Evolutionary conservation across 2,113 vertebrate genomes (phyloP), one percentile per base, ranked within the genome.

Genomic region (Origma solitaria): DNA sequence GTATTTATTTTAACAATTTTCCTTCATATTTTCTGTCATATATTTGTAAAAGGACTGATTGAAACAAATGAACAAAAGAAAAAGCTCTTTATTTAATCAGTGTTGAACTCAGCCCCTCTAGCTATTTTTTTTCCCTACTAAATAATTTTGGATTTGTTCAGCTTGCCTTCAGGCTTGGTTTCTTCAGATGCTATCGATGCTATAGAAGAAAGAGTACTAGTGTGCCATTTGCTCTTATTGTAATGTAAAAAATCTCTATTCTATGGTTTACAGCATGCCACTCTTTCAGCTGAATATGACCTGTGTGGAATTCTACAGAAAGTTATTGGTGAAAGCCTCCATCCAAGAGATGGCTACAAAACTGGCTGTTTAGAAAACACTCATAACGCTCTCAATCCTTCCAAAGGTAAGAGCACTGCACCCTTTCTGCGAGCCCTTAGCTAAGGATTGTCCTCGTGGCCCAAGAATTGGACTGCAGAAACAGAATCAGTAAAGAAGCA

Each of bases 391-490:
- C 51, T 50, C 38, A 40, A 5, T 50, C 28, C 33, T 87, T 31
- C 9, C 64, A 72, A 24, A 57, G 10, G 61, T 13, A 3, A 30
- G 21, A 83, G 6, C 15, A 60, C 10, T 11, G 6, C 15, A 60
- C 10, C 12, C 47, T 44, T 89, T 53, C 53, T 60, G 42, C 44
- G 64, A 77, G 23, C 80, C 3, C 2, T 35, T 15, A 4, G 2
- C 35, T 21, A n/a, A 72, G 49, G 62, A 42, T 15, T 8, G 35
- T 8, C 13, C 56, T 56, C 23, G 24, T 9, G 35, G 20, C 37
- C 82, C 10, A 15, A 13, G 30, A 38, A 56, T 0, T 24, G 62
- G 19, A 40, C 13, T 0, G 0, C 2, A 9, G 73, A 62, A 81
- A 80, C 1, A 2, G 30, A 56, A 72, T 15, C 16, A 40, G 31